These are phyloP conservation scores for Agonopterix alstromeriana DNA, from an alignment of 2,888 invertebrate genomes.

Conservation along the genomic window DNA sequence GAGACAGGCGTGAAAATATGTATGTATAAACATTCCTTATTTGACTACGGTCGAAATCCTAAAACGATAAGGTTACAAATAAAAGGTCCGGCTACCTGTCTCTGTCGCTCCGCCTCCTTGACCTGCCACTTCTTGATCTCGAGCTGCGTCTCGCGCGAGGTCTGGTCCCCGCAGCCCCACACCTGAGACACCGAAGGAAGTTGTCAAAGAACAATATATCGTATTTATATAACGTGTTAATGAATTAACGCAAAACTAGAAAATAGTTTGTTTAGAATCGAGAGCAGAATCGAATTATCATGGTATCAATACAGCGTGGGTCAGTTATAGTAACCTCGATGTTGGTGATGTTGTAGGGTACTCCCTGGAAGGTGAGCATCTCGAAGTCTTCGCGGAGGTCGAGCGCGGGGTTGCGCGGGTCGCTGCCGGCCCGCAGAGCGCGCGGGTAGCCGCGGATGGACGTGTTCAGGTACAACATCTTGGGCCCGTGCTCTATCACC, in stretches of 20 bases:
- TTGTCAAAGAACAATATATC: background rate
- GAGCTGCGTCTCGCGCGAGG: slow-evolving; percentile 87
- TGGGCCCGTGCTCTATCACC: slow-evolving; percentile 73
- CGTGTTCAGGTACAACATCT: slow-evolving; percentile 90
- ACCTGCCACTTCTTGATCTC: slow-evolving; percentile 95
- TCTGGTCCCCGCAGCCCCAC: slow-evolving; percentile 91
- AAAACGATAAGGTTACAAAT: no score
- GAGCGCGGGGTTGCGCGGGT: slow-evolving; percentile 86
- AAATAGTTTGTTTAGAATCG: no score
- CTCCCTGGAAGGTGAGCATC: slow-evolving; percentile 80
- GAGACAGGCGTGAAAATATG: no score
- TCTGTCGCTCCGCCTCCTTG: slow-evolving; percentile 90
- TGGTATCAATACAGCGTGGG: no score
- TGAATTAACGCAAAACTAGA: no score
- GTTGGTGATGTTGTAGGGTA: slow-evolving; percentile 78
- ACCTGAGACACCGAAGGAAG: slow-evolving; percentile 59
- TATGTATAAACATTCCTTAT: no score
- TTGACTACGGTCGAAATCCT: no score
- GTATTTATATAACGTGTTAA: no score
- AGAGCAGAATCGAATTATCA: no score
- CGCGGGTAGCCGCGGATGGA: slow-evolving; percentile 89
- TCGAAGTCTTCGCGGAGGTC: slow-evolving; percentile 86
- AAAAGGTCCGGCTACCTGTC: slow-evolving; percentile 41
- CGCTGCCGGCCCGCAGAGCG: slow-evolving; percentile 88
- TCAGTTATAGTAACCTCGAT: slow-evolving; percentile 72